Percentiles rank a stretch among this genome's conserved stretches.
phyloP scores from a whole-genome alignment of 2,888 invertebrate species.

The Ennomos quercinarius region DNA sequence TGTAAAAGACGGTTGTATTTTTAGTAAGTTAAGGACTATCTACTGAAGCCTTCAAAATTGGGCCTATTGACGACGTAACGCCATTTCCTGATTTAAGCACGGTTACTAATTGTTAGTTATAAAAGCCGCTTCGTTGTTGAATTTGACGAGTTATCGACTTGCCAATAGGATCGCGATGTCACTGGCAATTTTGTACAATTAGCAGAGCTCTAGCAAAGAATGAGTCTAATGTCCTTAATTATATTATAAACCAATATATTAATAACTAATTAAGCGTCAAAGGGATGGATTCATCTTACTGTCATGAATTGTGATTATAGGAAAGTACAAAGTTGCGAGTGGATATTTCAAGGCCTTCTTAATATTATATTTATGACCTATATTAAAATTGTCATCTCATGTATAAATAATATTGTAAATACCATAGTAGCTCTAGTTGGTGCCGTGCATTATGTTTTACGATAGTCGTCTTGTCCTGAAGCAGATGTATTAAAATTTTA shows the following conservation, averaged over 20 bases:
- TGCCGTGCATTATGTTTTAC: constrained; percentile 71
- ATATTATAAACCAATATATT: background rate
- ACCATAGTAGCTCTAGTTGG: constrained; percentile 69
- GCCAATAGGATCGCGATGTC: background rate
- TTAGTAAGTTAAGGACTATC: too few species aligned
- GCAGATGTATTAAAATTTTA: constrained; percentile 77
- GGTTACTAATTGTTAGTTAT: constrained; percentile 6
- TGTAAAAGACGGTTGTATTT: too few species aligned
- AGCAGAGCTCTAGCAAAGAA: background rate
- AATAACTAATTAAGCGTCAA: too few species aligned
- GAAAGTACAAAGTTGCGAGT: constrained; percentile 10
- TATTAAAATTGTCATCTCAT: constrained; percentile 43
- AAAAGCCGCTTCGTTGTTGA: constrained; percentile 21
- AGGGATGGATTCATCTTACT: too few species aligned
- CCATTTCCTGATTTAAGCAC: background rate
- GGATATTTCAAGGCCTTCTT: constrained; percentile 10
- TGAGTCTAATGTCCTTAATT: constrained; percentile 4
- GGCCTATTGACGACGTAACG: background rate
- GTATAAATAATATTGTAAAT: constrained; percentile 76
- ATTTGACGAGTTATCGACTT: constrained; percentile 6
- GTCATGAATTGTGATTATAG: too few species aligned
- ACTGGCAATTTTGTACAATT: constrained; percentile 12
- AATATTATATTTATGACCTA: constrained; percentile 15
- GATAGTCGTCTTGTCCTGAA: constrained; percentile 73
- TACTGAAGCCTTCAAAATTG: too few species aligned